Base-by-base conservation (phyloP, 2,113 vertebrate species). In the Oriolus oriolus region DNA sequence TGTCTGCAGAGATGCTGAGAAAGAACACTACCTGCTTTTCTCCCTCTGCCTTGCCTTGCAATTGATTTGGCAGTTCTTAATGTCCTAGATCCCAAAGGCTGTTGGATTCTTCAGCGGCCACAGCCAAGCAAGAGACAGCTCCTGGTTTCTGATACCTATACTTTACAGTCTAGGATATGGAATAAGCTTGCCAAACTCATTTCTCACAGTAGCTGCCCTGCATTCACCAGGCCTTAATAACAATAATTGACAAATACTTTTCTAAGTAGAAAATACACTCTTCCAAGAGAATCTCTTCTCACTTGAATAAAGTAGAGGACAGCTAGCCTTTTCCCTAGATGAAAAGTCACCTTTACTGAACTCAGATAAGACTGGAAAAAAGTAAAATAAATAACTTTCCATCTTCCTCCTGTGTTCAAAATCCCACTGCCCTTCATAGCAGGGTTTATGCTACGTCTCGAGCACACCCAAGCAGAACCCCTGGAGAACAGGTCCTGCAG, bases 131-230 rank as follows among this genome's bases (percentile, higher is more conserved):
- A 78, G 44, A 69, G 37, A 73, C 21, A 65, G 53, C 5, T 74
- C 50, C 45, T 45, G 23, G 33, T 54, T 87, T 95, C 59, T 87
- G 53, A 93, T 37, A 87, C 28, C 56, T 78, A 18, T 37, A 81
- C 24, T 47, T 54, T 71, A 70, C n/a, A 86, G 18, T 16, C 81
- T 42, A 66, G 65, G 61, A 84, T 39, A n/a, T 57, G 57, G 92
- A 86, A 88, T 56, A 52, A 91, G 57, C 87, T 85, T 84, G 90
- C 81, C 77, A 95, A 95, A 95, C 35, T 96, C 60, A 96, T 95
- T 97, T 97, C 91, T 89, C 73, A 82, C 77, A 91, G 84, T 64
- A 75, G 69, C 53, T 96, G 84, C 41, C 87, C 85, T 84, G 91
- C 91, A 86, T 95, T 92, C 84, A 71, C 44, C 64, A 78, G 89